phyloP scores from a whole-genome alignment of 2,888 invertebrate species.

The Lasioglossum zephyrum region DNA sequence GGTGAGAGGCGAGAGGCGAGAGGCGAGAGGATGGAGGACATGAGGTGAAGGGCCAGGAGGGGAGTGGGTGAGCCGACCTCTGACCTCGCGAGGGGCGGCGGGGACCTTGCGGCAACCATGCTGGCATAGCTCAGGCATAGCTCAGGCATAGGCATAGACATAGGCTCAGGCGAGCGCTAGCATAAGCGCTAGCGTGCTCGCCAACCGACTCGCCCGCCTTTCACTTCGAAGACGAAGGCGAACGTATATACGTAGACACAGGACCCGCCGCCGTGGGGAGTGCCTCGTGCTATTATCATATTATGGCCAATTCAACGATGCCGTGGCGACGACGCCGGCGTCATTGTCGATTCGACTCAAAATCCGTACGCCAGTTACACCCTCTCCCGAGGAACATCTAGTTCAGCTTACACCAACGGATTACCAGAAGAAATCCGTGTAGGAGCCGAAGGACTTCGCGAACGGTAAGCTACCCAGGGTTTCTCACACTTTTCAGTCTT shows the following conservation, averaged over 20 bases:
- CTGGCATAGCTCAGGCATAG: slow-evolving; percentile 72
- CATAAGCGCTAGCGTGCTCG: slow-evolving; percentile 66
- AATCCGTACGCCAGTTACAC: slow-evolving; percentile 5
- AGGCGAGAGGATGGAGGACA: slow-evolving; percentile 65
- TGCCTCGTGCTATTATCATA: slow-evolving; percentile 81
- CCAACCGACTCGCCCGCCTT: slow-evolving; percentile 81
- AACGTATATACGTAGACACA: slow-evolving; percentile 74
- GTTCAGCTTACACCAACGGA: neutral
- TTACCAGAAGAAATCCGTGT: slow-evolving; percentile 1
- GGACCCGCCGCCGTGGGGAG: slow-evolving; percentile 76
- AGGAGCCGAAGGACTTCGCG: slow-evolving; percentile 5
- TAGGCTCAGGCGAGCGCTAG: slow-evolving; percentile 55
- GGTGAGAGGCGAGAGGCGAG: slow-evolving; percentile 51
- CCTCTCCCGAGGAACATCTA: neutral
- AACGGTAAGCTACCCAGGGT: slow-evolving; percentile 15
- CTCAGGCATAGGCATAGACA: slow-evolving; percentile 69
- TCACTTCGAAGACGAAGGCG: slow-evolving; percentile 79
- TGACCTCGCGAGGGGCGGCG: slow-evolving; percentile 80
- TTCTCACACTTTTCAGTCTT: slow-evolving; percentile 29
- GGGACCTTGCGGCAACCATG: slow-evolving; percentile 77
- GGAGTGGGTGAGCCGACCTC: slow-evolving; percentile 83
- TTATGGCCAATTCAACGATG: slow-evolving; percentile 76
- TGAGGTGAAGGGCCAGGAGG: slow-evolving; percentile 73
- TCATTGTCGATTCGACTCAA: slow-evolving; percentile 35
- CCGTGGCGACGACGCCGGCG: slow-evolving; percentile 53